A percentile compares a stretch with the other conserved stretches of the same genome.
Evolutionary conservation across 1,140 invertebrate species (phyloP).

Genomic region (Phocides pigmalion): DNA sequence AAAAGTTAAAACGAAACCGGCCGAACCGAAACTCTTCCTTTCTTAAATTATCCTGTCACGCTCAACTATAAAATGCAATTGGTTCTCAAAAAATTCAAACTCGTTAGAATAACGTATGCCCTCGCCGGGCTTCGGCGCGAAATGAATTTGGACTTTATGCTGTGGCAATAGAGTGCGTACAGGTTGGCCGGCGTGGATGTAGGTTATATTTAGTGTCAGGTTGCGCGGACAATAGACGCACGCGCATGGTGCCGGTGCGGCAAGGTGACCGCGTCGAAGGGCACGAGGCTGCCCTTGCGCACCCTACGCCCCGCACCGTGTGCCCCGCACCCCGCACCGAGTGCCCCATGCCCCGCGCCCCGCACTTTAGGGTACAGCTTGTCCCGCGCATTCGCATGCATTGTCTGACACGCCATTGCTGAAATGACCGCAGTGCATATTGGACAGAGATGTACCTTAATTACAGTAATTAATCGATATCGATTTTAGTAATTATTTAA

Average conservation of each 20-base stretch:
- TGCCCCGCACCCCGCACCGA: not conserved
- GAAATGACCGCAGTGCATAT: constrained; percentile 61
- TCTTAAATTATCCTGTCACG: constrained; percentile 82
- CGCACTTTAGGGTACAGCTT: constrained; percentile 35
- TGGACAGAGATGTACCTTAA: constrained; percentile 31
- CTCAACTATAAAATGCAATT: constrained; percentile 81
- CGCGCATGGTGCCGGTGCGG: constrained; percentile 67
- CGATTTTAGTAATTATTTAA: not conserved
- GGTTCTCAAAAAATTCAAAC: constrained; percentile 77
- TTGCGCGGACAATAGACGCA: constrained; percentile 76
- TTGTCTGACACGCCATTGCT: constrained; percentile 72
- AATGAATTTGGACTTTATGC: constrained; percentile 33
- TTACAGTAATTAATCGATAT: constrained; percentile 4
- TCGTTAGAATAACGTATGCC: constrained; percentile 66
- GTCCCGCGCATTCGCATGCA: constrained; percentile 59
- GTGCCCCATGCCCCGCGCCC: constrained; percentile 35
- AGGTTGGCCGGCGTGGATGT: constrained; percentile 37
- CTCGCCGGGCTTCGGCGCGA: constrained; percentile 2
- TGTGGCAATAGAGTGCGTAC: constrained; percentile 25
- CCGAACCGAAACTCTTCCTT: constrained; percentile 64
- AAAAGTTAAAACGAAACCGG: constrained; percentile 47
- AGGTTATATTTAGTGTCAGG: constrained; percentile 64
- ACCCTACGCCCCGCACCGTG: constrained; percentile 42
- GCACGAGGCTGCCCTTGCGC: constrained; percentile 64
- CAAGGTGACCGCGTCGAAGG: constrained; percentile 78